Conservation (phyloP, 2,888 invertebrate species). For the Enchytraeus crypticus region DNA sequence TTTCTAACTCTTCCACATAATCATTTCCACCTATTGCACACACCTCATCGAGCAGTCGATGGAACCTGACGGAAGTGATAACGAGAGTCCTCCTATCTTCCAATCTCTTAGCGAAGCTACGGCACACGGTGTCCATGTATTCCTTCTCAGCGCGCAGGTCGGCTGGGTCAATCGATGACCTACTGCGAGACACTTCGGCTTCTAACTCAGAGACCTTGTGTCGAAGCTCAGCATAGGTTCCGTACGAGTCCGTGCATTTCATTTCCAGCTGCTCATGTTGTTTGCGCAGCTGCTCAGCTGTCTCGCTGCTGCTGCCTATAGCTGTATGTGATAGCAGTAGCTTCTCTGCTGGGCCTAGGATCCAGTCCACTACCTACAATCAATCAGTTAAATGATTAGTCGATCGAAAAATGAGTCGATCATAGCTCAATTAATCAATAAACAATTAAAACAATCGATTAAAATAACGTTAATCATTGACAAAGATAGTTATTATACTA, state of each 20-base stretch:
- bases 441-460: background rate
- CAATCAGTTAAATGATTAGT: background rate
- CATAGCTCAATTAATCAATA: background rate
- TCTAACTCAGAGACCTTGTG: slow-evolving; percentile 61
- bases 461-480: background rate
- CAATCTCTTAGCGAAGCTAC: slow-evolving; percentile 65
- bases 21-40: slow-evolving; percentile 18
- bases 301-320: slow-evolving; percentile 58
- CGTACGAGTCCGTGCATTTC: slow-evolving; percentile 69
- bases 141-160: slow-evolving; percentile 66
- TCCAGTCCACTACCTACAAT: slow-evolving; percentile 67
- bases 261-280: slow-evolving; percentile 68
- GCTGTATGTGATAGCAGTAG: slow-evolving; percentile 63
- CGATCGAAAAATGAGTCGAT: background rate
- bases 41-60: slow-evolving; percentile 64
- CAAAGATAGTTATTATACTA: background rate
- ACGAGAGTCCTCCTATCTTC: slow-evolving; percentile 66
- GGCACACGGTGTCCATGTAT: slow-evolving; percentile 73
- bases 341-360: slow-evolving; percentile 66
- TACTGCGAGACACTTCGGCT: slow-evolving; percentile 35
- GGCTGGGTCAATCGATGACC: slow-evolving; percentile 46
- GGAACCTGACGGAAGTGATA: slow-evolving; percentile 67
- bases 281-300: slow-evolving; percentile 65
- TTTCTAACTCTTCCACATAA: background rate
- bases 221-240: slow-evolving; percentile 66